Evolutionary conservation across 2,888 invertebrate species (phyloP).

Genomic region (Heliconius ismenius): DNA sequence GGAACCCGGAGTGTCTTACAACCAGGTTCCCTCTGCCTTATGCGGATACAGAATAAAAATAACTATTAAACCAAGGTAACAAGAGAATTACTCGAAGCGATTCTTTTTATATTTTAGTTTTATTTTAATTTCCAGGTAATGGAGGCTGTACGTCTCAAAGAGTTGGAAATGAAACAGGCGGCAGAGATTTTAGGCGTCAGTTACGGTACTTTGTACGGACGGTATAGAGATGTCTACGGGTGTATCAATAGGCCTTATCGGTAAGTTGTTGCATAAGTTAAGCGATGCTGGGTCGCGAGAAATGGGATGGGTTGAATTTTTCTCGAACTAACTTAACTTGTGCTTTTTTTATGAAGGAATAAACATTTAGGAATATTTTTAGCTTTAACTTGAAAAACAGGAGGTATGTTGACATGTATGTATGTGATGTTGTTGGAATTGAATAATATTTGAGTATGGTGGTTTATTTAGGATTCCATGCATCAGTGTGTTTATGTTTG

Average conservation of each 20-base stretch:
- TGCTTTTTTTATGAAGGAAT: too few species aligned
- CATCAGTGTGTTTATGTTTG: too few species aligned
- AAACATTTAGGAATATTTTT: too few species aligned
- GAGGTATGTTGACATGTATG: too few species aligned
- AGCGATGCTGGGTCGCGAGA: not conserved
- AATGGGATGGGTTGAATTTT: not conserved
- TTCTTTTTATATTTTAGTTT: too few species aligned
- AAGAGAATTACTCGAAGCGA: not conserved
- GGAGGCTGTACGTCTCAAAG: slow-evolving; percentile 94
- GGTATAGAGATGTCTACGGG: slow-evolving; percentile 94
- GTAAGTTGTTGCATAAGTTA: slow-evolving; percentile 68
- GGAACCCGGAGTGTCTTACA: not conserved
- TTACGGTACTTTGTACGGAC: slow-evolving; percentile 93
- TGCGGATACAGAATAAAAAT: not conserved
- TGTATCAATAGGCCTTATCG: slow-evolving; percentile 93
- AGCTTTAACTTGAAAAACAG: too few species aligned
- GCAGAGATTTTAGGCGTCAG: slow-evolving; percentile 94
- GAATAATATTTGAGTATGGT: too few species aligned
- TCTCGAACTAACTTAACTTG: too few species aligned
- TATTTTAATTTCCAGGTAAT: slow-evolving; percentile 80
- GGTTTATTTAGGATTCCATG: too few species aligned
- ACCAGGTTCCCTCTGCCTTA: not conserved
- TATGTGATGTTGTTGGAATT: too few species aligned
- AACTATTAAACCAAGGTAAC: not conserved
- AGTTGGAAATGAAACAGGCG: slow-evolving; percentile 95